These are phyloP conservation scores for Syngnathoides biaculeatus DNA, from an alignment of 2,113 vertebrate species.

Conservation along the genomic window DNA sequence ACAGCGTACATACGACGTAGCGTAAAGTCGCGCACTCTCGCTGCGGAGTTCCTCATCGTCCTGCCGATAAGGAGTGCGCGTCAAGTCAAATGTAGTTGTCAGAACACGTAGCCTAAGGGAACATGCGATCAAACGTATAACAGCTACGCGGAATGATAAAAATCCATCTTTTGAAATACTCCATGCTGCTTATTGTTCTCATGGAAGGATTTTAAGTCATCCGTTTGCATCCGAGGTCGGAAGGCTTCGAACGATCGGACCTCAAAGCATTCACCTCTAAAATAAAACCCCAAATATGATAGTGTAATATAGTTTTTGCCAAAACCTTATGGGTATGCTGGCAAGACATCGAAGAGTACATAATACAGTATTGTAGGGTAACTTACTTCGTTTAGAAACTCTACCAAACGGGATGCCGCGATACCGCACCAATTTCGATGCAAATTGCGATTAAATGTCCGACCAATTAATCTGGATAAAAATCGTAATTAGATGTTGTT, in stretches of 20 bases:
- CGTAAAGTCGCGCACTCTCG: constrained; percentile 21
- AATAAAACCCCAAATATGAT: too few relatives aligned
- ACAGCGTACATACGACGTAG: too few relatives aligned
- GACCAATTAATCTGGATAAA: too few relatives aligned
- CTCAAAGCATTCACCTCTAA: background rate
- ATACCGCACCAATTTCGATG: too few relatives aligned
- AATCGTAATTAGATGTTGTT: too few relatives aligned
- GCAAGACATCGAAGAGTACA: too few relatives aligned
- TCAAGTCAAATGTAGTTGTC: constrained; percentile 5
- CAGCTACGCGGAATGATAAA: background rate
- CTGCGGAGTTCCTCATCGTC: constrained; percentile 15
- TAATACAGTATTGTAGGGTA: too few relatives aligned
- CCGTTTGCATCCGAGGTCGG: background rate
- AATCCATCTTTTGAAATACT: background rate
- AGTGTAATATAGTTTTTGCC: too few relatives aligned
- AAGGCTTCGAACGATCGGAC: background rate
- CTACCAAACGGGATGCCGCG: too few relatives aligned
- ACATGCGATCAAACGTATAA: constrained; percentile 9
- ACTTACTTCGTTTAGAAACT: too few relatives aligned
- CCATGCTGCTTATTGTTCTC: background rate
- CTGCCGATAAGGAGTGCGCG: constrained; percentile 3
- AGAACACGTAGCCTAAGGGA: background rate
- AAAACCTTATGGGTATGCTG: too few relatives aligned
- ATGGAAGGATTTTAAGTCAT: background rate
- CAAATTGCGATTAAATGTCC: too few relatives aligned